These are phyloP conservation scores for Papilio protenor DNA, from an alignment of 2,888 invertebrate species.

Conservation along the genomic window DNA sequence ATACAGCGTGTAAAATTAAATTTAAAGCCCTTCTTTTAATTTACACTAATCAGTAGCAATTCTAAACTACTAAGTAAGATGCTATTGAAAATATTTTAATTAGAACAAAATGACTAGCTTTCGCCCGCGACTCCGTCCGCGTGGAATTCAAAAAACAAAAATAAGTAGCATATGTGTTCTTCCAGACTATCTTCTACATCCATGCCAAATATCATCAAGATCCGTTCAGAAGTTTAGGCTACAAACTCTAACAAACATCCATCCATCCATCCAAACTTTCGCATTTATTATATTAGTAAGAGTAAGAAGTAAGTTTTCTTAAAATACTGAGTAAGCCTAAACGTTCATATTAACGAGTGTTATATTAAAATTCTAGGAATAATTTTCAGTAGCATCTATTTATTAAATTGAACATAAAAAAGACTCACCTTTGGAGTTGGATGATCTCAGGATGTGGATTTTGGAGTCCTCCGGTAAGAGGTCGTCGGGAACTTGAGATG, in stretches of 20 bases:
- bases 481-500: constrained; percentile 64
- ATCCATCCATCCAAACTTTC: too few relatives aligned
- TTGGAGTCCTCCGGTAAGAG: constrained; percentile 62
- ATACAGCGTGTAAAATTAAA: constrained; percentile 37
- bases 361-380: not conserved
- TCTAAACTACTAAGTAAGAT: constrained; percentile 5
- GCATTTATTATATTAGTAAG: too few relatives aligned
- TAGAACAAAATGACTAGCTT: not conserved
- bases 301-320: too few relatives aligned
- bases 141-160: not conserved
- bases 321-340: too few relatives aligned
- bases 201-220: too few relatives aligned
- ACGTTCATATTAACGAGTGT: too few relatives aligned
- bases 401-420: constrained; percentile 44
- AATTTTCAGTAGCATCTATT: constrained; percentile 37
- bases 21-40: not conserved
- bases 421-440: constrained; percentile 74
- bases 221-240: too few relatives aligned
- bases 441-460: constrained; percentile 69
- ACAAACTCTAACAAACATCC: too few relatives aligned
- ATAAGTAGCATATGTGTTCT: not conserved
- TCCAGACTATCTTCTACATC: too few relatives aligned
- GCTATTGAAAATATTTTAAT: constrained; percentile 16
- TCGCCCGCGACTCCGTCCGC: too few relatives aligned
- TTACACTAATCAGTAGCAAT: constrained; percentile 10